phyloP scores from a whole-genome alignment of 2,113 vertebrate genomes.

The Planiliza haematocheilus region DNA sequence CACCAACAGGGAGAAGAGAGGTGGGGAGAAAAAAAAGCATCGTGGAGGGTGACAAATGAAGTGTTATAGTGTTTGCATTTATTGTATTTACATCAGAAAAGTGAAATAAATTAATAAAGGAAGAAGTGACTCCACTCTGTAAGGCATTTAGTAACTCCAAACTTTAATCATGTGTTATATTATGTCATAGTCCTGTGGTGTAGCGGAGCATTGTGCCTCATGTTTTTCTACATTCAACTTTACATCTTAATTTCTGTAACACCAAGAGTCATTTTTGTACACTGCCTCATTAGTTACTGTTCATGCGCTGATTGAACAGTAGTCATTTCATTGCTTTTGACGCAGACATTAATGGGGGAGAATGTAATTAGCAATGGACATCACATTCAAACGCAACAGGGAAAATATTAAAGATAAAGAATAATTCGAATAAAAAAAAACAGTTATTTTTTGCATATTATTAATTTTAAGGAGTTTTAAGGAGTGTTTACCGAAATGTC shows the following conservation, averaged over 20 bases:
- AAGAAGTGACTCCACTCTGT: conserved; percentile 51
- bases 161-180: conserved; percentile 67
- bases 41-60: background rate
- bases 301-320: conserved; percentile 5
- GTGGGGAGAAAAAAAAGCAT: background rate
- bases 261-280: conserved; percentile 11
- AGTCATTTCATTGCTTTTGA: conserved; percentile 18
- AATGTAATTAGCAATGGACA: conserved; percentile 22
- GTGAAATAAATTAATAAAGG: background rate
- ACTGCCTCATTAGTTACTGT: conserved; percentile 16
- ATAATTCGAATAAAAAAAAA: background rate
- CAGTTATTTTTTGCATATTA: conserved; percentile 16
- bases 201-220: conserved; percentile 61
- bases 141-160: conserved; percentile 62
- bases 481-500: conserved; percentile 18
- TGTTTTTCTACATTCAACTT: conserved; percentile 64
- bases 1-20: conserved; percentile 16
- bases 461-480: background rate
- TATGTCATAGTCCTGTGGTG: conserved; percentile 38
- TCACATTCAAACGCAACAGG: conserved; percentile 28
- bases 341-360: background rate
- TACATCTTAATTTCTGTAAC: conserved; percentile 36
- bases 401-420: conserved; percentile 5
- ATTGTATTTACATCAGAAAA: conserved; percentile 17
- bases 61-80: background rate